Evolutionary conservation across 1,140 invertebrate species (phyloP).

Genomic region (Drosophila repletoides): DNA sequence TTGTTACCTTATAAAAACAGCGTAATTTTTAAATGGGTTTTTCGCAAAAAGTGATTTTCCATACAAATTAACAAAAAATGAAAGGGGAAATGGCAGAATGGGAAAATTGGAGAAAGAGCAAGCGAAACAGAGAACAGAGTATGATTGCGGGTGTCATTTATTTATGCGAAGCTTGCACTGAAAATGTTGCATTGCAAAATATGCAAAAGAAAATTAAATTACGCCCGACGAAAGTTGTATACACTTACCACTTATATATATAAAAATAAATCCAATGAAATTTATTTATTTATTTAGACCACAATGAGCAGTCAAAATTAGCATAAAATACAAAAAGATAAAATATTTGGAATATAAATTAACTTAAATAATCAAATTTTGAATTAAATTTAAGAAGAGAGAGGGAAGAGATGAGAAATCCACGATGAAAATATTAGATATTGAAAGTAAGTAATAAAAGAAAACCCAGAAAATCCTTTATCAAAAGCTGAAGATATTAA

Average conservation of each 20-base stretch:
- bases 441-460: no score
- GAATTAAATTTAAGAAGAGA: no score
- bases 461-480: no score
- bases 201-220: background rate
- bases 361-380: no score
- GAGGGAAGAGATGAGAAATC: no score
- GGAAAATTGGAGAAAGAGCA: background rate
- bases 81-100: conserved; percentile 11
- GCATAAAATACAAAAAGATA: no score
- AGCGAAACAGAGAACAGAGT: background rate
- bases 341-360: no score
- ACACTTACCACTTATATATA: background rate
- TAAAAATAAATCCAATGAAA: background rate
- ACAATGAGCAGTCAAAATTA: no score
- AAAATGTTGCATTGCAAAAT: conserved; percentile 35
- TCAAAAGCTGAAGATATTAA: no score
- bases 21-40: conserved; percentile 78
- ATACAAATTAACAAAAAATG: conserved; percentile 76
- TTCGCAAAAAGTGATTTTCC: conserved; percentile 76
- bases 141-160: conserved; percentile 39
- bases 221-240: background rate
- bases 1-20: conserved; percentile 80
- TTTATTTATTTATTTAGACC: no score
- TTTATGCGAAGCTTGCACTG: conserved; percentile 43
- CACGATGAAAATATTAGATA: no score